These are phyloP conservation scores for Tenualosa thibaudeaui DNA, from an alignment of 2,797 vertebrate species.

Conservation along the genomic window DNA sequence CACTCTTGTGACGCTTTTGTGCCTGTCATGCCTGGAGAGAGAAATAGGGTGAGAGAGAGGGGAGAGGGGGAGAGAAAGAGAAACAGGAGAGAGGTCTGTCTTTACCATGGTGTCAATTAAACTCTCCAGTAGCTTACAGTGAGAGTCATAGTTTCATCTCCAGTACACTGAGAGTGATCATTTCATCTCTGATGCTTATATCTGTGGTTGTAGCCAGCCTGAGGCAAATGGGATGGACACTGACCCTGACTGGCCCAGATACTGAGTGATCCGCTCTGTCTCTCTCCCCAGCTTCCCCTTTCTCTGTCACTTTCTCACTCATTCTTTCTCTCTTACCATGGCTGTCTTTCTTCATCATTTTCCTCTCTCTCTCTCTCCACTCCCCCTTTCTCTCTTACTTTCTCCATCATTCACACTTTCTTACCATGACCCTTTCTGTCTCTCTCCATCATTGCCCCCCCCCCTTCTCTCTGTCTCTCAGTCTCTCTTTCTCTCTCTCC, in stretches of 20 bases:
- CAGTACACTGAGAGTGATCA: too few relatives aligned
- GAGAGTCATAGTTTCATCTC: background rate
- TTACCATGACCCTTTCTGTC: constrained; percentile 27
- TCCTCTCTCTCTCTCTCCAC: background rate
- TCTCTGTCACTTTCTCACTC: background rate
- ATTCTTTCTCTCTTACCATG: background rate
- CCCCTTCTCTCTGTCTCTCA: background rate
- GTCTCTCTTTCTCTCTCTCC: background rate
- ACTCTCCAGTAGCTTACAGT: too few relatives aligned
- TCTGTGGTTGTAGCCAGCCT: background rate
- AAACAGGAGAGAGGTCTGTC: background rate
- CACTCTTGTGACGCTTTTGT: background rate
- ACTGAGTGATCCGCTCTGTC: background rate
- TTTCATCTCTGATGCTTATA: background rate
- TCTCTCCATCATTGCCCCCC: background rate
- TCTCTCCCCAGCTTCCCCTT: background rate
- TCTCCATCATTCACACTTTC: constrained; percentile 35
- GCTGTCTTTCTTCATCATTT: background rate
- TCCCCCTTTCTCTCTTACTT: constrained; percentile 34
- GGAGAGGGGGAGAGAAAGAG: background rate
- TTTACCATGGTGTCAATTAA: background rate
- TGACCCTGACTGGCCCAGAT: background rate
- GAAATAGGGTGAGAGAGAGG: too few relatives aligned
- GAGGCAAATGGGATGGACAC: background rate
- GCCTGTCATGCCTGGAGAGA: too few relatives aligned